Conservation (phyloP, 2,113 vertebrate species). For the Nannospalax galili region DNA sequence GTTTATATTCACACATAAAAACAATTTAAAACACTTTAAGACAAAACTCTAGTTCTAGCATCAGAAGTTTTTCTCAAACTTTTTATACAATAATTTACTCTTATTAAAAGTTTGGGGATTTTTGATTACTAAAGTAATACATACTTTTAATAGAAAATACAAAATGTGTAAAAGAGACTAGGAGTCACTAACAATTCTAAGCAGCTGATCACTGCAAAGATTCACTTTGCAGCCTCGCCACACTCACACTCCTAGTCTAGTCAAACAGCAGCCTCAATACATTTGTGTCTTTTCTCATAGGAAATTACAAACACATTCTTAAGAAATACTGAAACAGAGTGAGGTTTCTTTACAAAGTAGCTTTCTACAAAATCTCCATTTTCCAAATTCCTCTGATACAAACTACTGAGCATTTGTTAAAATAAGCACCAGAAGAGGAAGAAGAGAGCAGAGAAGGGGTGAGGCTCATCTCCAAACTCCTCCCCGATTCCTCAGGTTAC, state of each 20-base stretch:
- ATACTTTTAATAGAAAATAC: constrained; percentile 46
- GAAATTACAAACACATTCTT: constrained; percentile 30
- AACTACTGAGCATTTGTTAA: constrained; percentile 27
- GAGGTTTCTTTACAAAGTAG: constrained; percentile 36
- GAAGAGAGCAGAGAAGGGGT: not conserved
- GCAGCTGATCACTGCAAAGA: not conserved
- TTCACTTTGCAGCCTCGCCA: not conserved
- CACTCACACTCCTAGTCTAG: not conserved
- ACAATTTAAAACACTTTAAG: not conserved
- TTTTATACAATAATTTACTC: constrained; percentile 43
- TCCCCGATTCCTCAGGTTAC: constrained; percentile 54
- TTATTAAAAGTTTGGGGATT: constrained; percentile 59
- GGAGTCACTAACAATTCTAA: not conserved
- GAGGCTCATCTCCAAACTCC: constrained; percentile 77
- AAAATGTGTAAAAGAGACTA: constrained; percentile 29
- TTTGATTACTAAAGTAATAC: constrained; percentile 50
- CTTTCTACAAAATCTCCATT: constrained; percentile 58
- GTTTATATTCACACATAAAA: not conserved
- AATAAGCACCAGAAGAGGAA: not conserved
- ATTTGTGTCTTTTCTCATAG: not conserved
- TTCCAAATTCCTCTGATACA: constrained; percentile 35
- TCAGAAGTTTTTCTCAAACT: constrained; percentile 46
- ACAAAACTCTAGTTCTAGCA: not conserved
- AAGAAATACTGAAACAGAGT: constrained; percentile 31
- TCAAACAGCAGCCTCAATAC: not conserved